phyloP scores from a whole-genome alignment of 1,140 invertebrate genomes.

The Gerris buenoi region DNA sequence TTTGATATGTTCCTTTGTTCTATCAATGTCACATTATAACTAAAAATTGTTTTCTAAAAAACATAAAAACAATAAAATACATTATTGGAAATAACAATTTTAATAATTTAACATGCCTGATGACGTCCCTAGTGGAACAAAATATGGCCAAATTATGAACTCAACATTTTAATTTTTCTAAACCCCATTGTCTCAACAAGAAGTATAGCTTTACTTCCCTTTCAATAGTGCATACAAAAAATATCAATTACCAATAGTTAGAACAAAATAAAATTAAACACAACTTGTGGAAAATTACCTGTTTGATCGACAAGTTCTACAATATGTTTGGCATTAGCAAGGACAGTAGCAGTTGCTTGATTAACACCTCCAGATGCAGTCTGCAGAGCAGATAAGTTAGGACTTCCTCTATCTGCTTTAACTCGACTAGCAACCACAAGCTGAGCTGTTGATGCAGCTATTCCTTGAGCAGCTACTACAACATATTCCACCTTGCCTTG shows the following conservation, averaged over 20 bases:
- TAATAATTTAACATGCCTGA: too few relatives aligned
- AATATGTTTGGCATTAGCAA: conserved; percentile 81
- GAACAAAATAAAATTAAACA: neutral
- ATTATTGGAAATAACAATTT: too few relatives aligned
- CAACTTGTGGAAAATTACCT: conserved; percentile 34
- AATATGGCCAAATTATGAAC: too few relatives aligned
- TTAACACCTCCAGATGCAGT: conserved; percentile 76
- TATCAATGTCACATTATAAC: too few relatives aligned
- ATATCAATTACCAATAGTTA: neutral
- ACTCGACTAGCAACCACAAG: conserved; percentile 89
- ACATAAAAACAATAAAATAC: too few relatives aligned
- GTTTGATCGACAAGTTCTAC: conserved; percentile 71
- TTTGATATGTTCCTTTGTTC: too few relatives aligned
- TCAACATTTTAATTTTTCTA: too few relatives aligned
- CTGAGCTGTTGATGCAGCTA: conserved; percentile 91
- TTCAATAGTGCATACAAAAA: neutral
- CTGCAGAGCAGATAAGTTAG: conserved; percentile 59
- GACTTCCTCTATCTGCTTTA: conserved; percentile 69
- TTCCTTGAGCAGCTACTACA: conserved; percentile 91
- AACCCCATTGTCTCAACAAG: too few relatives aligned
- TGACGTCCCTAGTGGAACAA: too few relatives aligned
- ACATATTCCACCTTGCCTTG: conserved; percentile 83
- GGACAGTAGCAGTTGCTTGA: conserved; percentile 74
- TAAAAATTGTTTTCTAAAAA: too few relatives aligned
- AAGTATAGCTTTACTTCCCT: too few relatives aligned